A percentile compares a stretch with the other conserved stretches of the same genome.
Conservation (phyloP, 2,888 invertebrate genomes). For the Hirtodrosophila alboralis region DNA sequence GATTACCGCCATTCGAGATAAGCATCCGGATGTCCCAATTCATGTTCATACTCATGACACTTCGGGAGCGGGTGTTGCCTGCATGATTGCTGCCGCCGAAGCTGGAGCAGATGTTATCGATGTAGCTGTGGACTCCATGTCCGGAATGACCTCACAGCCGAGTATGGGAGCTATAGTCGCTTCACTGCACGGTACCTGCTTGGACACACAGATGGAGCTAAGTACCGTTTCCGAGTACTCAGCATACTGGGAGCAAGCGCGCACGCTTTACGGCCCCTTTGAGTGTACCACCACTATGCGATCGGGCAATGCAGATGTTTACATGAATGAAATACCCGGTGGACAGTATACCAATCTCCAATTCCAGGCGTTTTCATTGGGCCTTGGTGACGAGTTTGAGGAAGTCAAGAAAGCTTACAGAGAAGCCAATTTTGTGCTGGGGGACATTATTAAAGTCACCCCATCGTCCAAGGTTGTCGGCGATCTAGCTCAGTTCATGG, state of each 20-base stretch:
- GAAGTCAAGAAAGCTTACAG: slow-evolving; percentile 97
- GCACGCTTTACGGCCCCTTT: slow-evolving; percentile 98
- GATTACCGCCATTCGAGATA: slow-evolving; percentile 94
- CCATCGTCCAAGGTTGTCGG: slow-evolving; percentile 99
- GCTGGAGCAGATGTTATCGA: slow-evolving; percentile 98
- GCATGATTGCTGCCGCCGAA: slow-evolving; percentile 95
- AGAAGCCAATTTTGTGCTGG: slow-evolving; percentile 96
- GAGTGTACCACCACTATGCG: slow-evolving; percentile 99
- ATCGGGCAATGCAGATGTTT: slow-evolving; percentile 99
- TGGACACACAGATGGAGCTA: slow-evolving; percentile 88
- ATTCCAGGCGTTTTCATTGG: slow-evolving; percentile 98
- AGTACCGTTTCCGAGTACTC: slow-evolving; percentile 95
- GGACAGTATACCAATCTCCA: slow-evolving; percentile 99
- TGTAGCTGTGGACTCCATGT: slow-evolving; percentile 99
- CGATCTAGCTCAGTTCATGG: slow-evolving; percentile 99
- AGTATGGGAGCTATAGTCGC: slow-evolving; percentile 99
- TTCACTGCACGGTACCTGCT: slow-evolving; percentile 86
- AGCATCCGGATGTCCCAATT: slow-evolving; percentile 96
- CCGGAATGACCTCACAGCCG: slow-evolving; percentile 98
- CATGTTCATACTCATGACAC: slow-evolving; percentile 99
- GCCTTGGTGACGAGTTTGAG: slow-evolving; percentile 98
- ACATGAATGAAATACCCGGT: slow-evolving; percentile 99
- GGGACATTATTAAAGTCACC: slow-evolving; percentile 99
- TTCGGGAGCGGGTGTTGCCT: slow-evolving; percentile 96
- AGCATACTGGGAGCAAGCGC: slow-evolving; percentile 99